Base-by-base conservation (phyloP, 2,797 vertebrate species). In the Ctenochaetus hawaiiensis region DNA sequence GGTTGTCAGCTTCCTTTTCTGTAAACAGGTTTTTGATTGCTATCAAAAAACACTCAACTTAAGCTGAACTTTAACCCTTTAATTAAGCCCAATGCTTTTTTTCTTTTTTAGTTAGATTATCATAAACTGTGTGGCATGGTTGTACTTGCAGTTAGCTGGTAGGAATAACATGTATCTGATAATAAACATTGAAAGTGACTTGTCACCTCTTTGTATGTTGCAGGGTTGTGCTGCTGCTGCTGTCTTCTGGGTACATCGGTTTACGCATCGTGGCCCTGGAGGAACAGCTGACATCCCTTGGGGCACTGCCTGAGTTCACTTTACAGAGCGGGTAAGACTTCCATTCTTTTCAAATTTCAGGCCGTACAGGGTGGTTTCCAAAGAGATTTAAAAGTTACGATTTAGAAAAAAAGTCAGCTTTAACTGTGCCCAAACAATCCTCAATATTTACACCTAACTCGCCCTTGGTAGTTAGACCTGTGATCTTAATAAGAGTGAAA, bases 211-310 rank as follows among this genome's bases (percentile, higher is more conserved):
- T n/a, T 60, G 3, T 63, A 2, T 62, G 34, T 62, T 75, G 8
- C 88, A 97, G 97, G 88, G 95, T 96, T 57, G 83, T 96, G 60
- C 85, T 96, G 74, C 90, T 97, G 75, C 93, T 98, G 78, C 84
- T 97, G 79, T 96, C 96, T 53, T 97, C 96, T 0, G 96, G 95
- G n/a, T 97, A 97, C 87, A 96, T 98, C 0, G 95, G 96, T 11
- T 88, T 97, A 64, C 96, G 97, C 34, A 96, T 97, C 0, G 81
- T 91, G 43, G 96, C 96, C 53, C 88, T 98, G 84, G 97, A 98
- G 78, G 94, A 97, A 76, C 97, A 96, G 91, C 88, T 97, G 86
- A 94, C 68, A 0, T 92, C 94, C 0, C 67, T 91, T 0, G 96
- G 94, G 20, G 95, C 96, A 0, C 86, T 94, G 82, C 92, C 96